Percentiles rank a stretch among this genome's conserved stretches.
These are phyloP conservation scores for Philereme vetulata DNA, from an alignment of 2,888 invertebrate species.

Conservation along the genomic window DNA sequence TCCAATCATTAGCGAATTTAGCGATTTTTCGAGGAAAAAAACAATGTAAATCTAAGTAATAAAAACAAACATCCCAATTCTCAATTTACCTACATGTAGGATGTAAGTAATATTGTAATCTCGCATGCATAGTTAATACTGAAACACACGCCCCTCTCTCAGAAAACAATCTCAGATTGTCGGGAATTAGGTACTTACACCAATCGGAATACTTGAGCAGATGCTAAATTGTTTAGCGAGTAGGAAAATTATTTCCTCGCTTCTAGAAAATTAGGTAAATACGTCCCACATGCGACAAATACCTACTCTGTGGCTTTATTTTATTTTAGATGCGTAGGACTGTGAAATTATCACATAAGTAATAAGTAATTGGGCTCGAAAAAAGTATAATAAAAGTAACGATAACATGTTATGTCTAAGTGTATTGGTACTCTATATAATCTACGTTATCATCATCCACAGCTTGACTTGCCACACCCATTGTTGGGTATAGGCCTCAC, in stretches of 20 bases:
- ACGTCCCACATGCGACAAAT: conserved; percentile 8
- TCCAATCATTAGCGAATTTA: too few species aligned
- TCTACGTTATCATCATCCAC: too few species aligned
- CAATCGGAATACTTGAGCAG: conserved; percentile 33
- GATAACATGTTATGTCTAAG: too few species aligned
- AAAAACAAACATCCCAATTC: too few species aligned
- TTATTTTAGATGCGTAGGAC: neutral
- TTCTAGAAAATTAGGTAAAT: conserved; percentile 18
- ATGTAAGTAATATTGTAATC: conserved; percentile 28
- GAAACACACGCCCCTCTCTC: conserved; percentile 29
- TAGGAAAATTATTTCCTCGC: conserved; percentile 22
- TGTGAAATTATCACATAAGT: neutral
- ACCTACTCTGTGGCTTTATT: neutral
- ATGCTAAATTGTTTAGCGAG: conserved; percentile 28
- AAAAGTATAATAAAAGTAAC: too few species aligned
- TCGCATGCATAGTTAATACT: conserved; percentile 41
- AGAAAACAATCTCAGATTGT: conserved; percentile 23
- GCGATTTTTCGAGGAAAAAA: too few species aligned
- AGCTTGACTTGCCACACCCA: too few species aligned
- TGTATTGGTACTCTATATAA: too few species aligned
- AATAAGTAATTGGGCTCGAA: too few species aligned
- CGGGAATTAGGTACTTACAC: conserved; percentile 32
- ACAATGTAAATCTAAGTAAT: too few species aligned
- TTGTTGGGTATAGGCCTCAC: too few species aligned
- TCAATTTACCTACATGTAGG: neutral